Evolutionary conservation across 2,888 invertebrate species (phyloP).

Genomic region (Tinea semifulvella): DNA sequence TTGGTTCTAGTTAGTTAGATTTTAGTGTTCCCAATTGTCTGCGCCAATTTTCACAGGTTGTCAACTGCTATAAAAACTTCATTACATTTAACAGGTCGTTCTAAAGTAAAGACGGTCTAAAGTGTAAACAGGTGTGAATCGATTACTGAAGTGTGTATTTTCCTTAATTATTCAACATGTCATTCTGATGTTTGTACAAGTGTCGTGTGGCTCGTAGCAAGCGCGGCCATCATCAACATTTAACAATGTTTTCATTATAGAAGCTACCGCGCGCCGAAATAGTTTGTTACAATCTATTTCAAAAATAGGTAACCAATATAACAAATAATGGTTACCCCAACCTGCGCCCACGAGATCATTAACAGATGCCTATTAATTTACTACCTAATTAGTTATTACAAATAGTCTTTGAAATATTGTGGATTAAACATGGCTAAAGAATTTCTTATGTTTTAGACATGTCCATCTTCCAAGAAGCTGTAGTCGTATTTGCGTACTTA

Average conservation of each 20-base stretch:
- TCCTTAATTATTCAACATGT: slow-evolving; percentile 58
- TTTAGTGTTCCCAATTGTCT: too few species aligned
- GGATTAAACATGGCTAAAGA: too few species aligned
- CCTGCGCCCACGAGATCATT: slow-evolving; percentile 7
- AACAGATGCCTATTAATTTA: slow-evolving; percentile 1
- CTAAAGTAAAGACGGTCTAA: not conserved
- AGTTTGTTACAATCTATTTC: slow-evolving; percentile 21
- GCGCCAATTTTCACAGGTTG: too few species aligned
- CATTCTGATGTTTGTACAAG: slow-evolving; percentile 58
- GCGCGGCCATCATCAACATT: slow-evolving; percentile 57
- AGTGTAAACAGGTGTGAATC: slow-evolving; percentile 60
- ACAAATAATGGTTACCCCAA: slow-evolving; percentile 5
- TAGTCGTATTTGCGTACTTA: slow-evolving; percentile 2
- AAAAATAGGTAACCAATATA: slow-evolving; percentile 2
- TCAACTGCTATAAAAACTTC: not conserved
- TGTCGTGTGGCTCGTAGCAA: slow-evolving; percentile 28
- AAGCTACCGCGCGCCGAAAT: slow-evolving; percentile 35
- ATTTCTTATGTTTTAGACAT: too few species aligned
- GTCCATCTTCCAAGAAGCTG: not conserved
- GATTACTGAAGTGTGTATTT: slow-evolving; percentile 48
- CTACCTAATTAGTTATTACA: slow-evolving; percentile 1
- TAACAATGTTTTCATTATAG: slow-evolving; percentile 64
- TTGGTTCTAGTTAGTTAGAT: too few species aligned
- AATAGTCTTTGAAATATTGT: too few species aligned
- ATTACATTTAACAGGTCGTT: not conserved